Base-by-base conservation (phyloP, 2,888 invertebrate species). In the Linnaemya vulpina region DNA sequence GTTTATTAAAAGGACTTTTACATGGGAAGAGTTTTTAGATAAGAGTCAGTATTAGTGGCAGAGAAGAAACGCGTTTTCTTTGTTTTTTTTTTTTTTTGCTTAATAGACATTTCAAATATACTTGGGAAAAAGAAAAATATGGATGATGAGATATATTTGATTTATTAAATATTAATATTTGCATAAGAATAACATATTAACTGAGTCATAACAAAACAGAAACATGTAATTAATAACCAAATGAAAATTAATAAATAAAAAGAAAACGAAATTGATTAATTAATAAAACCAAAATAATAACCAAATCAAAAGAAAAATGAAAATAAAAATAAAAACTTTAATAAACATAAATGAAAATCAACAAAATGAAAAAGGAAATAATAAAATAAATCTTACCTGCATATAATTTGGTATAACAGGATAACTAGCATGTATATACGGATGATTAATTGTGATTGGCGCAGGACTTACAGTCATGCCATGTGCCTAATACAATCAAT, bases 401-500 rank as follows among this genome's bases (percentile, higher is more conserved):
- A 92, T 91, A 91, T 92, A 93, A 91, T 92, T 91, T 91, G 93
- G 91, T 91, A 92, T 91, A 89, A 92, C 92, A 90, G 92, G 92
- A 92, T 92, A 92, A 92, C 91, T 92, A 91, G 93, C 92, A 90
- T 93, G 93, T 91, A 92, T 90, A 92, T 91, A 92, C 92, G 92
- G 92, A 92, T 92, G 92, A 90, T 92, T 92, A 90, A 92, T 92
- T 90, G 93, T 93, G 93, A 92, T 92, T 91, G 93, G 93, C 92
- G 93, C 92, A 91, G 93, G 93, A 92, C 92, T 92, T 90, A 93
- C 92, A 88, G 92, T 93, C 92, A 93, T 92, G 91, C 93, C 93
- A 91, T 93, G 93, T 91, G 93, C 93, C 93, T 93, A 88, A 87
- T 82, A 88, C 87, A 88, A 75, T 87, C 81, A 86, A 80, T 84